Base-by-base conservation (phyloP, 2,888 invertebrate species). In the Folsomia manolachei region DNA sequence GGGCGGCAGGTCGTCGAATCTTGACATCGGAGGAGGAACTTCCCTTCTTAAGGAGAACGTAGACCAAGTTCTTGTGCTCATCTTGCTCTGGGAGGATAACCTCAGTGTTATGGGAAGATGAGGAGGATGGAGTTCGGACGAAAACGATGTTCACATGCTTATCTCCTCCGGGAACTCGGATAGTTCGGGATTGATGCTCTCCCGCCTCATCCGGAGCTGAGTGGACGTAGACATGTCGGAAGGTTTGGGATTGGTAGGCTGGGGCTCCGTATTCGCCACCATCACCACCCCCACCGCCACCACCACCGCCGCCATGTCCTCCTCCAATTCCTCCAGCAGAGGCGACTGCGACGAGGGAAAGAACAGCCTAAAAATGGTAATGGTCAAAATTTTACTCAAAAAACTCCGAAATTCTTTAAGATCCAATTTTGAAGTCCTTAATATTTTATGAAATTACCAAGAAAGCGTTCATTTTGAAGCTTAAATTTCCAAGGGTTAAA, bases 91-190 rank as follows among this genome's bases (percentile, higher is more conserved):
- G 87, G 81, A 88, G 87, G 82, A 88, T 86, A 82, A 90, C 89
- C 1, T 85, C 85, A 21, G 90, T 91, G 84, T 93, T 65, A 24
- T 63, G 66, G 21, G 23, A 27, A 26, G 62, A 52, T n/a, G 70
- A 70, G 61, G 53, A 56, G 21, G 56, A 52, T 64, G 25, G 86
- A 1, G 88, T 88, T 87, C 91, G 91, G 84, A 92, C 91, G 87
- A 92, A 91, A 81, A 92, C 91, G 82, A 92, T 91, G 83, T 91
- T 91, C 87, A 91, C 91, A 83, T 92, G 91, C 82, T 91, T 92
- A 84, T 91, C 91, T 1, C 1, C 85, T 84, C 1, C 82, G 19
- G 67, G 67, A 56, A 67, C 67, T 56, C 67, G 53, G 67, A 67
- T 67, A 19, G 63, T 63, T 62, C 69, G 87, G 52, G 88, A 89